These are phyloP conservation scores for Odontocerum albicorne DNA, from an alignment of 2,888 invertebrate genomes.

Conservation along the genomic window DNA sequence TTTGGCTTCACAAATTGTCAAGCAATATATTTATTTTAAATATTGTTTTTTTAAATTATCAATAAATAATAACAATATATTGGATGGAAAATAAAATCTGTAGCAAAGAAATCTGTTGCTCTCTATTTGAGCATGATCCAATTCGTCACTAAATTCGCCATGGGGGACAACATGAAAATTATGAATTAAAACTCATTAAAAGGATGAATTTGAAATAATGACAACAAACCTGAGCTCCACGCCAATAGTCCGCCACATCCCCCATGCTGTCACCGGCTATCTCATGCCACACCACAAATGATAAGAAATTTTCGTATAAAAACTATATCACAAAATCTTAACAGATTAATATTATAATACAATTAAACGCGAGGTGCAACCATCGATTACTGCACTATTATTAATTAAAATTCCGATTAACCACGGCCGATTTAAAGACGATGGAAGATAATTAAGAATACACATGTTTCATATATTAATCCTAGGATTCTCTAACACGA, in stretches of 20 bases:
- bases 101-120: no score
- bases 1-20: no score
- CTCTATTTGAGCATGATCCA: no score
- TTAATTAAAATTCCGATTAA: background rate
- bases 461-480: slow-evolving; percentile 1
- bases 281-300: slow-evolving; percentile 21
- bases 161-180: no score
- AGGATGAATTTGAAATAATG: no score
- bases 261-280: slow-evolving; percentile 29
- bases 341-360: background rate
- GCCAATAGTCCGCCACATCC: slow-evolving; percentile 35
- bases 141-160: no score
- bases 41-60: no score
- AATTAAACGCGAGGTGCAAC: background rate
- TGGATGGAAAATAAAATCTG: no score
- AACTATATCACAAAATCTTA: slow-evolving; percentile 13
- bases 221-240: slow-evolving; percentile 35
- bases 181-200: no score
- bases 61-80: no score
- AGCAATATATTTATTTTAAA: no score
- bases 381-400: background rate
- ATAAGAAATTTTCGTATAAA: slow-evolving; percentile 9
- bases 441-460: background rate
- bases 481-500: background rate
- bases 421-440: background rate